phyloP scores from a whole-genome alignment of 2,888 invertebrate species.

The Anoncus sp. region DNA sequence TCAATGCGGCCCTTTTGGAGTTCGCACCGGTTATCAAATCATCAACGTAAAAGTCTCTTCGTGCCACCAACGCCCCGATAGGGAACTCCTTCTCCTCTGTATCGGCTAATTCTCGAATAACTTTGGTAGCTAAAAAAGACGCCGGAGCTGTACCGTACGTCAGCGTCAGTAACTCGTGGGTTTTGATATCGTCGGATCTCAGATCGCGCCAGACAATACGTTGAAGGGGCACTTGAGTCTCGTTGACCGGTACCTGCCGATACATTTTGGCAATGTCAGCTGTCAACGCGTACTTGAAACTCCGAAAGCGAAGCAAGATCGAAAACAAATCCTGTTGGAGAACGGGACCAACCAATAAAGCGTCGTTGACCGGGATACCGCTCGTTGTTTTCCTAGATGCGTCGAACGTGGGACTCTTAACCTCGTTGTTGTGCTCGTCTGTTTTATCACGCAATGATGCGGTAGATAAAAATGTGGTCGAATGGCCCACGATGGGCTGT shows the following conservation, averaged over 20 bases:
- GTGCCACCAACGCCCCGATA: conserved; percentile 35
- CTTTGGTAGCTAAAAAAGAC: conserved; percentile 61
- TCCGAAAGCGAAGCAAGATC: conserved; percentile 24
- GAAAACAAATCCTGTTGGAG: conserved; percentile 31
- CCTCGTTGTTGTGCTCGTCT: neutral
- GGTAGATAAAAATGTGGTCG: neutral
- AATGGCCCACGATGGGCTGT: no score
- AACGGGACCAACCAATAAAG: neutral
- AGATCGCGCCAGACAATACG: conserved; percentile 64
- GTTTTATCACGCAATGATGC: neutral
- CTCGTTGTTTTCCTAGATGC: conserved; percentile 25
- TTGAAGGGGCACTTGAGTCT: conserved; percentile 56
- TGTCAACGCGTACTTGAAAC: neutral
- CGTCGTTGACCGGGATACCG: conserved; percentile 23
- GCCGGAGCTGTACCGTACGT: conserved; percentile 61
- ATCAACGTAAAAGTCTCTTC: conserved; percentile 56
- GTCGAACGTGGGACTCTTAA: conserved; percentile 1
- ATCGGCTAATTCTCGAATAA: conserved; percentile 51
- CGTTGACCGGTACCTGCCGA: conserved; percentile 64
- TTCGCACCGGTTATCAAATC: conserved; percentile 49
- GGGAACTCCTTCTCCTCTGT: conserved; percentile 50
- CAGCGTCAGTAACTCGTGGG: conserved; percentile 54
- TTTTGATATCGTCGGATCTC: conserved; percentile 34
- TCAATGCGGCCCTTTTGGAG: neutral
- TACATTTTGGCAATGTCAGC: conserved; percentile 74